Evolutionary conservation across 2,888 invertebrate genomes (phyloP), one percentile per base, ranked within the genome.

Genomic region (Metopia argyrocephala): DNA sequence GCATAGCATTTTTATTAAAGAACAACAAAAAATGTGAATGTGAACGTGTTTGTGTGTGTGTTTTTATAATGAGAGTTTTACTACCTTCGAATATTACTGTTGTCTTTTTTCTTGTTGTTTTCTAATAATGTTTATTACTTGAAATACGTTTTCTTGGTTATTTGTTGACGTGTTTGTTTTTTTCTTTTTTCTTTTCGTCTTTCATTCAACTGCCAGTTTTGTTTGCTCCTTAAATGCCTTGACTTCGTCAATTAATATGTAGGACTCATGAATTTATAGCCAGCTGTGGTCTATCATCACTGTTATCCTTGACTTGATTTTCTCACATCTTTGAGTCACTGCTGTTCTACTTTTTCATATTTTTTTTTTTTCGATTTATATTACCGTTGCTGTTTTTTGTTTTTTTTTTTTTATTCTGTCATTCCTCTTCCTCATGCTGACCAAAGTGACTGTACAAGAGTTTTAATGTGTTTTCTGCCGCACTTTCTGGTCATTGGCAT

Each of bases 261-360:
- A 25, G 6, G 18, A 15, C 20, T 74, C 46, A 74, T 78, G 80
- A 81, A 74, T 74, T 73, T 45, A 27, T 61, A 12, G 65, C 74
- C 80, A 81, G 80, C 76, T 78, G 80, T 78, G 76, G 59, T 74
- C 59, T 38, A 78, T 78, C 69, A 76, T 68, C 61, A 74, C 25
- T 50, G 62, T 76, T 74, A 78, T 80, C 70, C 80, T 81, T 81
- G 80, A 81, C 61, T 78, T 74, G 68, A 73, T 74, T 74, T 62
- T 65, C 52, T 68, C 56, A 62, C 48, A 50, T 68, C 62, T 62
- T 66, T 62, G 56, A 21, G 21, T 23, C 5, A 31, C 59, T 38
- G 38, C 38, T 38, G 15, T 15, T 38, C 15, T 15, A 15, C 12
- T 38, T 38, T n/a, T n/a, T n/a, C 2, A 6, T 38, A 23, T 21